Percentiles rank a stretch among this genome's conserved stretches.
These are phyloP conservation scores for Fundulus diaphanus DNA, from an alignment of 2,797 vertebrate genomes.

Conservation along the genomic window DNA sequence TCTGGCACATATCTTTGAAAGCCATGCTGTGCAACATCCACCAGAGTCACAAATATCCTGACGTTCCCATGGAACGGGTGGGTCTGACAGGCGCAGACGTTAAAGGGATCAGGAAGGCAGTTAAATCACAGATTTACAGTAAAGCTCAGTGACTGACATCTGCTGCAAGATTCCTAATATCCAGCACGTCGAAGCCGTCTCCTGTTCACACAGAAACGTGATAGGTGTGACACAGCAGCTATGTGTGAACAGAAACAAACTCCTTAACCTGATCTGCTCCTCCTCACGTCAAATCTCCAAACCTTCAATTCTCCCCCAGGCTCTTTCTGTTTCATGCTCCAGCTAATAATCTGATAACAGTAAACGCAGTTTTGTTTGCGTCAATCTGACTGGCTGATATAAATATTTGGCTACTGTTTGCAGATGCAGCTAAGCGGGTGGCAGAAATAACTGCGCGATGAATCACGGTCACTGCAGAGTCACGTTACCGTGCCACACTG, in stretches of 20 bases:
- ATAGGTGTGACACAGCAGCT: neutral
- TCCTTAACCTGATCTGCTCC: neutral
- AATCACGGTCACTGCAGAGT: slow-evolving; percentile 42
- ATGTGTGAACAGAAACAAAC: slow-evolving; percentile 4
- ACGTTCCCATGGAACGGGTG: neutral
- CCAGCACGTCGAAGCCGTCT: neutral
- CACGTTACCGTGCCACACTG: slow-evolving; percentile 34
- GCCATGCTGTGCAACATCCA: neutral
- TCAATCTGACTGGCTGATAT: slow-evolving; percentile 2
- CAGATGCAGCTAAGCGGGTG: slow-evolving; percentile 21
- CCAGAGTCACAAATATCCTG: neutral
- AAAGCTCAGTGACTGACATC: neutral
- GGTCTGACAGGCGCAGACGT: neutral
- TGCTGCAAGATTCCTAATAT: neutral
- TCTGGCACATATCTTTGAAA: neutral
- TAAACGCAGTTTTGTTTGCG: neutral
- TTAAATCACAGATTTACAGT: neutral
- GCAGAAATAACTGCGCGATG: slow-evolving; percentile 33
- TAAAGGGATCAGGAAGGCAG: neutral
- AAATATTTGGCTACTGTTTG: slow-evolving; percentile 48
- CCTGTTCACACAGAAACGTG: neutral
- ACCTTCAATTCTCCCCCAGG: neutral
- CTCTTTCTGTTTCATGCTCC: neutral
- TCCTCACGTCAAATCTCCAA: neutral
- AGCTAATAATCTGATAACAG: slow-evolving; percentile 28